Percentiles rank a stretch among this genome's conserved stretches.
phyloP scores from a whole-genome alignment of 2,797 vertebrate species.

The Epinephelus coioides region DNA sequence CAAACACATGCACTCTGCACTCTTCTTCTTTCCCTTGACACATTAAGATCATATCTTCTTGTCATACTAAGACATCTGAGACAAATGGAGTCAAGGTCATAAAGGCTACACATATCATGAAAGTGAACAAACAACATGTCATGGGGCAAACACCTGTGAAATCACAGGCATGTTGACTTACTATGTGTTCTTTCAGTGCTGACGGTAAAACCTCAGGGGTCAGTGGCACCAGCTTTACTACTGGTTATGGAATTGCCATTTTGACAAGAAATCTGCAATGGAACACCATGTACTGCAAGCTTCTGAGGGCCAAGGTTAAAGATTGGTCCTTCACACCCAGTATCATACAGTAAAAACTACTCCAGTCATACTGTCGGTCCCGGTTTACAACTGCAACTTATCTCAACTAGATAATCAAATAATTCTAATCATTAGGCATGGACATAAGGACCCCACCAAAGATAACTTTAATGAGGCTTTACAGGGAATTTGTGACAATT shows the following conservation, averaged over 20 bases:
- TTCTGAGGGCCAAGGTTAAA: conserved; percentile 12
- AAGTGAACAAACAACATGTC: conserved; percentile 23
- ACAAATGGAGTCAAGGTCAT: conserved; percentile 14
- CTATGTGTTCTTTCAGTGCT: conserved; percentile 11
- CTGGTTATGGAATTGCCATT: conserved; percentile 13
- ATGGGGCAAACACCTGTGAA: conserved; percentile 36
- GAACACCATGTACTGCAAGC: conserved; percentile 22
- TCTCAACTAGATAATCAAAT: conserved; percentile 11
- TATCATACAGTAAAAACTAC: not conserved
- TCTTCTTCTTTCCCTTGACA: not conserved
- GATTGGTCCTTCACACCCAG: not conserved
- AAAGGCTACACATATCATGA: conserved; percentile 1
- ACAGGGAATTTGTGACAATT: not conserved
- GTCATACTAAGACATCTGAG: not conserved
- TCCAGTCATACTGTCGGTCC: conserved; percentile 16
- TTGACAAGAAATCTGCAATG: not conserved
- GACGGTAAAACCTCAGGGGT: conserved; percentile 19
- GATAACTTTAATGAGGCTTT: not conserved
- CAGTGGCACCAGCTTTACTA: conserved; percentile 20
- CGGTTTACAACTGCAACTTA: conserved; percentile 15
- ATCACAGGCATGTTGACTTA: conserved; percentile 20
- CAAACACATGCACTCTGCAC: not conserved
- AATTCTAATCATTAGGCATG: conserved; percentile 1
- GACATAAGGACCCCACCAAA: not conserved
- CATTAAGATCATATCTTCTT: not conserved